Percentiles rank a stretch among this genome's conserved stretches.
Evolutionary conservation across 2,797 vertebrate species (phyloP).

Genomic region (Limnodromus scolopaceus): DNA sequence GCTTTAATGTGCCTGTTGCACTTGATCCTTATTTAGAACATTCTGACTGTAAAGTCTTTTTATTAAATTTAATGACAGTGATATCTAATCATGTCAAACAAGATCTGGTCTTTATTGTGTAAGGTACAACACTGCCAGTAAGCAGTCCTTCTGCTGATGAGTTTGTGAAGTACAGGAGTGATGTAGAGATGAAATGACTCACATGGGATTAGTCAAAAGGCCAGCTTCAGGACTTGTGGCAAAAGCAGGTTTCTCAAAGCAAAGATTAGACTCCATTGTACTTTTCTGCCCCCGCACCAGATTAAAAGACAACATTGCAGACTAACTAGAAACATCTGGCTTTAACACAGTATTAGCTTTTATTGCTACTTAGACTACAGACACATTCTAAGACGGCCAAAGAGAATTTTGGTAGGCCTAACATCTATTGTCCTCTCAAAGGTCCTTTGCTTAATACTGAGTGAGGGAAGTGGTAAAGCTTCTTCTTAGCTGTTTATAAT

Average conservation of each 20-base stretch:
- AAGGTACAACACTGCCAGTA: background rate
- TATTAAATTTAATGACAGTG: background rate
- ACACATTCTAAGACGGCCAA: background rate
- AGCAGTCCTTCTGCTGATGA: background rate
- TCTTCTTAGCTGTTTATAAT: slow-evolving; percentile 24
- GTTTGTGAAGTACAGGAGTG: background rate
- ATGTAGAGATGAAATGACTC: background rate
- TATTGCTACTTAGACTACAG: background rate
- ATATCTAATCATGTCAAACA: background rate
- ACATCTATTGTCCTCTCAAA: background rate
- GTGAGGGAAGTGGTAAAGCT: background rate
- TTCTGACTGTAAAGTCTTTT: background rate
- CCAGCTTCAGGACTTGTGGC: background rate
- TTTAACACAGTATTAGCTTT: background rate
- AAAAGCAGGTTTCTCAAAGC: background rate
- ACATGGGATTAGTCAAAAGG: background rate
- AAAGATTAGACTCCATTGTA: background rate
- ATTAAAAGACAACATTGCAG: background rate
- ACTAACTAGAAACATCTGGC: slow-evolving; percentile 1
- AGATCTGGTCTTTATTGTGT: background rate
- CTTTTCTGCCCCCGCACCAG: background rate
- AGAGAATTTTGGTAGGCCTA: background rate
- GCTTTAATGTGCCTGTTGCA: background rate
- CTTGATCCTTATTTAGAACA: background rate
- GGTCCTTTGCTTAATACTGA: background rate